Evolutionary conservation across 2,888 invertebrate genomes (phyloP), one percentile per base, ranked within the genome.

Genomic region (Adela reaumurella): DNA sequence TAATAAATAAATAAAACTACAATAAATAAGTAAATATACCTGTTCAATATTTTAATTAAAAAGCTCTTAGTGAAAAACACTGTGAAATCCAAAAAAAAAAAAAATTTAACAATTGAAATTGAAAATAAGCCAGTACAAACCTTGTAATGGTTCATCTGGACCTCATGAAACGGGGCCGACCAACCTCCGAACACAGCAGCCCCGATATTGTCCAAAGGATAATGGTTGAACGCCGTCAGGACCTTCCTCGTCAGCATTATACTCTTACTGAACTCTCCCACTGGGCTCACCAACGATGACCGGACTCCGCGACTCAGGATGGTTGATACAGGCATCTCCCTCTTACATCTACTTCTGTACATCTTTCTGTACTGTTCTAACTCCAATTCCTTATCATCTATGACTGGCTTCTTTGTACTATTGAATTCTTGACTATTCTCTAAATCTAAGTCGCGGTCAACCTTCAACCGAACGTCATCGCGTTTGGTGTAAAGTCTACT

Each of bases 191-290:
- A 74, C 17, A 82, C 74, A 16, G 83, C 74, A 8, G 81, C 71
- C 47, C 81, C 81, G 19, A 88, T 61, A 50, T 82, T 78, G 50
- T 83, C 78, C 54, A 90, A 64, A 3, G 88, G 85, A 60, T 89
- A 90, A 62, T 90, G 90, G 65, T 90, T 90, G 67, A 89, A 89
- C 42, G 89, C 87, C 45, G 85, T 86, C 57, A 88, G 67, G 20
- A 88, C 82, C 53, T 81, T 83, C 54, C 76, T 76, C 4, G 87
- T 86, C 18, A 82, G 68, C 62, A 89, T 83, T 62, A 89, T 84
- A 62, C 89, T 89, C 64, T 90, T 90, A 47, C 86, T 85, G 51
- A 86, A 87, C 55, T 83, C 83, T 17, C 85, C 86, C 51, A 80
- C 70, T 2, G 82, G 83, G 58, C 87, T 88, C 45, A 85, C 73